Evolutionary conservation across 2,797 vertebrate species (phyloP), one percentile per base, ranked within the genome.

Genomic region (Myotis findleyi): DNA sequence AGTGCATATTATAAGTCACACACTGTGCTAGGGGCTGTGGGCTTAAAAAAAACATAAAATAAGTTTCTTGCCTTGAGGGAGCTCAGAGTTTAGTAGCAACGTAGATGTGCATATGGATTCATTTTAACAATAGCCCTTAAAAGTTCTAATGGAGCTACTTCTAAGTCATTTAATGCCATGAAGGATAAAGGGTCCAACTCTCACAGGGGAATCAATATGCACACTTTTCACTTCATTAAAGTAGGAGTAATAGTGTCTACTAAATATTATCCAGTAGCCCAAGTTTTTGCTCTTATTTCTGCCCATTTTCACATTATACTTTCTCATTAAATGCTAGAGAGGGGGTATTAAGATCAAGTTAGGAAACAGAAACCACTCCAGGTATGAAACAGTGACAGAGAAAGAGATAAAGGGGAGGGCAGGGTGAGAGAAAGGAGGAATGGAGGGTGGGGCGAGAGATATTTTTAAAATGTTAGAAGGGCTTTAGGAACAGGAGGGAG

Each of bases 1-100:
- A 88, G 36, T 86, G 69, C 41, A 30, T 68, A 51, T 86, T 92
- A 64, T 75, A 25, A 89, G 4, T 10, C 27, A 51, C 57, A 93
- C 13, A 87, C 36, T 88, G 38, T 89, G 62, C 55, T 71, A 66
- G 47, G n/a, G 66, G n/a, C 27, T 64, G 16, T 86, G 72, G 68
- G 80, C 36, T 86, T 49, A 88, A 87, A 86, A 55, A 91, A 91
- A 96, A 79, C 59, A 91, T 64, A 73, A 87, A 80, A 76, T 59
- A 91, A 44, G n/a, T 3, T 38, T 69, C n/a, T 4, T 92, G 2
- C 41, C 51, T n/a, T 71, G 59, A 91, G 57, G 38, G 55, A 71
- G 44, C 17, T 79, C 44, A 71, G 33, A 59, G 73, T 87, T 94
- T 85, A 79, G 69, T 72, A 57, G n/a, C 18, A 49, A 75, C 91